phyloP scores from a whole-genome alignment of 2,888 invertebrate species.

The Sympetrum striolatum region DNA sequence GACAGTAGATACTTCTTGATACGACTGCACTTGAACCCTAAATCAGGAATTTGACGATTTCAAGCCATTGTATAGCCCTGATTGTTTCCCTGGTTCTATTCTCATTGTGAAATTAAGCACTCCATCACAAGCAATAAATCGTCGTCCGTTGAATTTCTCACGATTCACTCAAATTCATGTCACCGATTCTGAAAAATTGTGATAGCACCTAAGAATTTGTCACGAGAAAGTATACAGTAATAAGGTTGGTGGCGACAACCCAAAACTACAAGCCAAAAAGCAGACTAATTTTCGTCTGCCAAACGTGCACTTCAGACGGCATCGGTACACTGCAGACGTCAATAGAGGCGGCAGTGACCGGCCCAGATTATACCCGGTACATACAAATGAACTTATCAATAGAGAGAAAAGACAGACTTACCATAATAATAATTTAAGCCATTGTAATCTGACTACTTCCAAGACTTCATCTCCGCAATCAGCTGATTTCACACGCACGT shows the following conservation, averaged over 20 bases:
- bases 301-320: constrained; percentile 25
- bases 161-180: constrained; percentile 36
- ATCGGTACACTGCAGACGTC: constrained; percentile 42
- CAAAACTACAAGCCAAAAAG: constrained; percentile 23
- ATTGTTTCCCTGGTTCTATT: constrained; percentile 38
- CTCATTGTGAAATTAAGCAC: constrained; percentile 31
- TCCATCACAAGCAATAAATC: constrained; percentile 37
- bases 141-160: constrained; percentile 34
- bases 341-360: constrained; percentile 42
- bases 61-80: constrained; percentile 38
- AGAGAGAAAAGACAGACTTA: constrained; percentile 45
- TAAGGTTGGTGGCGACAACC: constrained; percentile 35
- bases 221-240: constrained; percentile 7
- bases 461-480: constrained; percentile 46
- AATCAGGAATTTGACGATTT: constrained; percentile 39
- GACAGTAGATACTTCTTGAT: constrained; percentile 35
- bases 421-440: constrained; percentile 50
- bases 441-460: constrained; percentile 47
- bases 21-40: constrained; percentile 35
- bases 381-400: constrained; percentile 31
- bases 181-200: constrained; percentile 43
- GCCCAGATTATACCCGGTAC: constrained; percentile 37
- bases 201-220: constrained; percentile 39
- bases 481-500: constrained; percentile 46
- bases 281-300: background rate